Evolutionary conservation across 2,113 vertebrate species (phyloP).

Genomic region (Dryoscopus gambensis): DNA sequence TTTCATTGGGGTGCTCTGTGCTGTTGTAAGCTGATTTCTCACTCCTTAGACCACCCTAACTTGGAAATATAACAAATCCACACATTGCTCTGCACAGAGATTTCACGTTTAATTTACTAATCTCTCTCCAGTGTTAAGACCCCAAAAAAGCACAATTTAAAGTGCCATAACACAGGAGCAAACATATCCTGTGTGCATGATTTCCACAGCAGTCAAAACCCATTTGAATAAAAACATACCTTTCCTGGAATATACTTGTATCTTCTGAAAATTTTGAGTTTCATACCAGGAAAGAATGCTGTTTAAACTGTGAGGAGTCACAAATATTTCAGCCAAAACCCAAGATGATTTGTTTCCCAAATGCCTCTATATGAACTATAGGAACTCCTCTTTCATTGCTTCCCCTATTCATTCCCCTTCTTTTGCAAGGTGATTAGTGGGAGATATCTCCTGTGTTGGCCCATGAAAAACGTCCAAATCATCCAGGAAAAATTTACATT

Average conservation of each 20-base stretch:
- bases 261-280: background rate
- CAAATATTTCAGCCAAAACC: background rate
- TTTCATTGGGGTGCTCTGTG: background rate
- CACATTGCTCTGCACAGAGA: background rate
- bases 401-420: background rate
- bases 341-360: background rate
- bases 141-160: background rate
- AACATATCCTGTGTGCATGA: background rate
- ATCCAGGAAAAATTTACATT: background rate
- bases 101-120: background rate
- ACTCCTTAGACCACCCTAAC: background rate
- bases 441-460: background rate
- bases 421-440: rapidly evolving
- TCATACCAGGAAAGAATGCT: background rate
- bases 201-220: background rate
- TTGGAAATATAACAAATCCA: background rate
- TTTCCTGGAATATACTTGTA: background rate
- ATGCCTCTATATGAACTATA: background rate
- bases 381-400: background rate
- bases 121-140: background rate
- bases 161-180: background rate
- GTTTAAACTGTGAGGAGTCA: background rate
- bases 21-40: background rate
- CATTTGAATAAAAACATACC: background rate
- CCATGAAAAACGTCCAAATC: background rate